These are phyloP conservation scores for Ophion ventricosus DNA, from an alignment of 2,888 invertebrate species.

Conservation along the genomic window DNA sequence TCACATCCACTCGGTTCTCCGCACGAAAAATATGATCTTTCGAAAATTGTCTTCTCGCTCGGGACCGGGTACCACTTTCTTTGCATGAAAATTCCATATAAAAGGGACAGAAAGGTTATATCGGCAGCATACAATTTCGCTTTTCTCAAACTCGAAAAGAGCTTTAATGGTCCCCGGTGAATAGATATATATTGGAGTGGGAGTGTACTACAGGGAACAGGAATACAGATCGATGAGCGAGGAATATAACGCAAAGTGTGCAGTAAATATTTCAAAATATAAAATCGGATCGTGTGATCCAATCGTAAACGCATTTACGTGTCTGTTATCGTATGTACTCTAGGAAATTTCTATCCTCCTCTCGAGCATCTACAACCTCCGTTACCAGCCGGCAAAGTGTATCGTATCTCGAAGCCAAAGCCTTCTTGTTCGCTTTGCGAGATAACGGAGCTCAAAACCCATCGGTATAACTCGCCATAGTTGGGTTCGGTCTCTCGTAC, in stretches of 20 bases:
- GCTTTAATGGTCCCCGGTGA: constrained; percentile 69
- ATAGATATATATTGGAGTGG: constrained; percentile 60
- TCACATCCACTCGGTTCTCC: constrained; percentile 7
- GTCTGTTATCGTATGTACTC: constrained; percentile 40
- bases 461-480: constrained; percentile 45
- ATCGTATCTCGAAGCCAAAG: constrained; percentile 57
- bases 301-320: constrained; percentile 70
- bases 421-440: constrained; percentile 47
- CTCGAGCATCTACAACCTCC: constrained; percentile 41
- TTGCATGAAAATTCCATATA: constrained; percentile 64
- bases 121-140: constrained; percentile 59
- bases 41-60: constrained; percentile 53
- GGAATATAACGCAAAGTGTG: constrained; percentile 62
- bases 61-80: constrained; percentile 40
- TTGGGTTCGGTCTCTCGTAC: constrained; percentile 21
- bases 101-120: constrained; percentile 61
- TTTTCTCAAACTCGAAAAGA: constrained; percentile 59
- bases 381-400: constrained; percentile 31
- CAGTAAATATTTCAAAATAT: constrained; percentile 72
- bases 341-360: constrained; percentile 48
- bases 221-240: constrained; percentile 43
- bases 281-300: constrained; percentile 71
- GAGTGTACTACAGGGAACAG: constrained; percentile 18
- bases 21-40: constrained; percentile 50
- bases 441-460: constrained; percentile 39